Percentiles rank a stretch among this genome's conserved stretches.
These are phyloP conservation scores for Prionailurus viverrinus DNA, from an alignment of 2,113 vertebrate species.

Conservation along the genomic window DNA sequence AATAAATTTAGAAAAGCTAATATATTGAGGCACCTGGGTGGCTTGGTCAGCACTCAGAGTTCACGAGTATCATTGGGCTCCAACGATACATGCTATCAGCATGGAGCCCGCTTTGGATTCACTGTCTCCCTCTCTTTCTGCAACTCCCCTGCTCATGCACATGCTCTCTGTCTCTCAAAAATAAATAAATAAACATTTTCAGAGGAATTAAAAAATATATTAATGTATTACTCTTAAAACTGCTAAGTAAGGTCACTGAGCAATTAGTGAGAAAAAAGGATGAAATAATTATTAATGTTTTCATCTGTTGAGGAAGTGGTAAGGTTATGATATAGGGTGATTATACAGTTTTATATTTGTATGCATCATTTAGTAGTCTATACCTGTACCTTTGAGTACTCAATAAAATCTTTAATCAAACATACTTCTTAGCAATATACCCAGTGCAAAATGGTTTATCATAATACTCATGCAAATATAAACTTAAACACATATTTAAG, in stretches of 20 bases:
- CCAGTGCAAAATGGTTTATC: not conserved
- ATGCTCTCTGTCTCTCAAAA: too few relatives aligned
- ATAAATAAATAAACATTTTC: too few relatives aligned
- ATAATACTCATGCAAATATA: conserved; percentile 50
- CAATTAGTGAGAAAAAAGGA: conserved; percentile 20
- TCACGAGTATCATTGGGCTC: too few relatives aligned
- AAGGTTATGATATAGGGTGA: not conserved
- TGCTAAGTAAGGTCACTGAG: conserved; percentile 44
- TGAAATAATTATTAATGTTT: not conserved
- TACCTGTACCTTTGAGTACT: conserved; percentile 15
- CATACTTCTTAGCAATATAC: not conserved
- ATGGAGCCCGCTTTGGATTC: too few relatives aligned
- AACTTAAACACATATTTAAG: conserved; percentile 31
- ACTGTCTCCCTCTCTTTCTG: too few relatives aligned
- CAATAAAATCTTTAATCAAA: conserved; percentile 76
- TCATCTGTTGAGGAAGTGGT: conserved; percentile 5
- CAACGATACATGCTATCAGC: too few relatives aligned
- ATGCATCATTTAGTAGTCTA: not conserved
- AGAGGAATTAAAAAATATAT: not conserved
- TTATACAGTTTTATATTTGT: conserved; percentile 33
- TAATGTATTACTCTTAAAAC: conserved; percentile 59
- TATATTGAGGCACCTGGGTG: not conserved
- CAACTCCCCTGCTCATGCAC: too few relatives aligned
- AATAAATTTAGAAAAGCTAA: not conserved
- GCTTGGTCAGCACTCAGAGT: too few relatives aligned